phyloP scores from a whole-genome alignment of 2,797 vertebrate species.

The Falco naumanni region DNA sequence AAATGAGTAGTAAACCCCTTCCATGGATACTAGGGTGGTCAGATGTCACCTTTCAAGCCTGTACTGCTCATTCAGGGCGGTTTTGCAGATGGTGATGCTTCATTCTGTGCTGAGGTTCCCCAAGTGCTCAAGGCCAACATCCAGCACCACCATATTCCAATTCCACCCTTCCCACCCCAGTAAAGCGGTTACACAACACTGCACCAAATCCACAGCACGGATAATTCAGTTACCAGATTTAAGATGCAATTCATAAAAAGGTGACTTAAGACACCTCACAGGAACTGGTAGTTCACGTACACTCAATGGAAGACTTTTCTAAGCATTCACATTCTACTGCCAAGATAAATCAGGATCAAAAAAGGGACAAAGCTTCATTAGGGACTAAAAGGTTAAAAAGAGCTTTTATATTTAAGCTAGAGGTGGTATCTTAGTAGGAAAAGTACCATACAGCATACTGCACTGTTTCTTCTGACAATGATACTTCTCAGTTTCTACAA shows the following conservation, averaged over 20 bases:
- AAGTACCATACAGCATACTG: neutral
- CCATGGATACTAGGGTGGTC: rapidly evolving
- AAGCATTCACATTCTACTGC: neutral
- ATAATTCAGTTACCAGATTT: neutral
- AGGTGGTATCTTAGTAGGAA: neutral
- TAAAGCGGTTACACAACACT: neutral
- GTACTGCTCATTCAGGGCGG: neutral
- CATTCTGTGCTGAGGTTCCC: neutral
- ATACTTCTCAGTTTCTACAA: neutral
- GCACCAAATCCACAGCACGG: neutral
- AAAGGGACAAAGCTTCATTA: neutral
- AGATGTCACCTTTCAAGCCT: neutral
- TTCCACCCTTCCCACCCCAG: neutral
- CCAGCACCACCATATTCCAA: neutral
- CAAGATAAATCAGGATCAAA: neutral
- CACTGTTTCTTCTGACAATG: neutral
- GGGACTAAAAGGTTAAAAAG: neutral
- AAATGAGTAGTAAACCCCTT: neutral
- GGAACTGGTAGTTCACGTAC: neutral
- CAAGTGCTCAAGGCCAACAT: neutral
- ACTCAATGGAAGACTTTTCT: neutral
- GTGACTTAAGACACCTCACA: neutral
- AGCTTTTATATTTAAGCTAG: neutral
- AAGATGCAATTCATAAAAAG: neutral
- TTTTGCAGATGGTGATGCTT: neutral